Evolutionary conservation across 2,888 invertebrate species (phyloP).

Genomic region (Platypus cylindrus): DNA sequence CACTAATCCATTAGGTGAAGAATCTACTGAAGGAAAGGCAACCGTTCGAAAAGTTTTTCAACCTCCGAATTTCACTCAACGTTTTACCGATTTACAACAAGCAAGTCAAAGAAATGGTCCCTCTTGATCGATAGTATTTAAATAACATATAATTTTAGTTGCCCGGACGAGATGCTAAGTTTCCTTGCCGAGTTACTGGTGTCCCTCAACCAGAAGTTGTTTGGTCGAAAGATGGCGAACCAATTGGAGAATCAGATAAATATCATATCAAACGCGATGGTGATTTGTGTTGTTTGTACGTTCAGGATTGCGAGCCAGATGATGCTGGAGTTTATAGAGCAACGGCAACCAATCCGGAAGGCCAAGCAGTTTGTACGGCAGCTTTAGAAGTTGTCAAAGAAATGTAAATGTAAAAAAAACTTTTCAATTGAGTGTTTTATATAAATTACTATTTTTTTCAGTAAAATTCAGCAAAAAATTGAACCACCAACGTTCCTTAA

Average conservation of each 20-base stretch:
- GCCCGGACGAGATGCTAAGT: constrained; percentile 68
- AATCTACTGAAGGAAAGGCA: constrained; percentile 53
- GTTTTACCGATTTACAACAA: constrained; percentile 54
- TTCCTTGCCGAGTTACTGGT: constrained; percentile 67
- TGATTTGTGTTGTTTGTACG: constrained; percentile 62
- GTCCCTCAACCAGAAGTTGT: constrained; percentile 72
- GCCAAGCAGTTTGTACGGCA: constrained; percentile 63
- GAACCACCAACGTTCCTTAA: constrained; percentile 84
- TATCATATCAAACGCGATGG: constrained; percentile 67
- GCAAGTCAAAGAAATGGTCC: too few species aligned
- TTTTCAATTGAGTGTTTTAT: not conserved
- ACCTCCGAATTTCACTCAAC: constrained; percentile 68
- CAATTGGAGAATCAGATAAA: constrained; percentile 55
- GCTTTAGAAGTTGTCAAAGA: constrained; percentile 66
- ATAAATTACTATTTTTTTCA: constrained; percentile 28
- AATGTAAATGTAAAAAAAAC: constrained; percentile 46
- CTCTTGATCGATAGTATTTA: not conserved
- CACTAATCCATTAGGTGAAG: constrained; percentile 65
- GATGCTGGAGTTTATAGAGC: constrained; percentile 70
- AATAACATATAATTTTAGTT: constrained; percentile 35
- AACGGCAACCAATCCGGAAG: constrained; percentile 67
- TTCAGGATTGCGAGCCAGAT: constrained; percentile 50
- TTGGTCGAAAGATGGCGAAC: constrained; percentile 77
- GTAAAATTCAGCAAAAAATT: constrained; percentile 58
- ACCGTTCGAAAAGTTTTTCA: constrained; percentile 69